Evolutionary conservation across 2,888 invertebrate species (phyloP).

Genomic region (Sphecodes monilicornis): DNA sequence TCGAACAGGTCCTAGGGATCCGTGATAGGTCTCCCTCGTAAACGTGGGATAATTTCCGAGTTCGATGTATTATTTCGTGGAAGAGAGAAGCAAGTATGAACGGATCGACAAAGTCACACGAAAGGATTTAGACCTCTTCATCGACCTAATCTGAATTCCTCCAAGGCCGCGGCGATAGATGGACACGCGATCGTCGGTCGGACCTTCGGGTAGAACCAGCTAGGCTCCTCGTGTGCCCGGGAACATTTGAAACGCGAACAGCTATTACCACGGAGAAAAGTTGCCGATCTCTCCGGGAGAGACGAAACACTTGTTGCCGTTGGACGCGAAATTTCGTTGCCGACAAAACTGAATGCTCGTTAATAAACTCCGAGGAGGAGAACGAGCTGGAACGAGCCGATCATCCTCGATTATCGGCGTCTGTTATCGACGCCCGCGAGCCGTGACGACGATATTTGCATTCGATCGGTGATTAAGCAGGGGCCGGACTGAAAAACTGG

Average conservation of each 20-base stretch:
- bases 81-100: slow-evolving; percentile 47
- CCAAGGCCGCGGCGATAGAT: slow-evolving; percentile 73
- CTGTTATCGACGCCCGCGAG: slow-evolving; percentile 57
- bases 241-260: slow-evolving; percentile 42
- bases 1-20: slow-evolving; percentile 13
- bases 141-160: slow-evolving; percentile 68
- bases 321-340: background rate
- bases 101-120: slow-evolving; percentile 68
- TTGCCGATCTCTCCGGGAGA: background rate
- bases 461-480: slow-evolving; percentile 69
- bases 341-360: slow-evolving; percentile 10
- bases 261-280: background rate
- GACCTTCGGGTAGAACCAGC: slow-evolving; percentile 61
- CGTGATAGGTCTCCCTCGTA: slow-evolving; percentile 42
- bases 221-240: slow-evolving; percentile 40
- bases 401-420: slow-evolving; percentile 41
- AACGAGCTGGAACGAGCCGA: slow-evolving; percentile 13
- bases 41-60: slow-evolving; percentile 60
- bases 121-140: slow-evolving; percentile 67
- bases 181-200: slow-evolving; percentile 75
- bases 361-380: slow-evolving; percentile 29
- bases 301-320: background rate
- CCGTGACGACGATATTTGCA: slow-evolving; percentile 62
- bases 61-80: slow-evolving; percentile 60
- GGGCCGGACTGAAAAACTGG: slow-evolving; percentile 57